A percentile compares a stretch with the other conserved stretches of the same genome.
Conservation (phyloP, 2,113 vertebrate species). For the Strix aluco region DNA sequence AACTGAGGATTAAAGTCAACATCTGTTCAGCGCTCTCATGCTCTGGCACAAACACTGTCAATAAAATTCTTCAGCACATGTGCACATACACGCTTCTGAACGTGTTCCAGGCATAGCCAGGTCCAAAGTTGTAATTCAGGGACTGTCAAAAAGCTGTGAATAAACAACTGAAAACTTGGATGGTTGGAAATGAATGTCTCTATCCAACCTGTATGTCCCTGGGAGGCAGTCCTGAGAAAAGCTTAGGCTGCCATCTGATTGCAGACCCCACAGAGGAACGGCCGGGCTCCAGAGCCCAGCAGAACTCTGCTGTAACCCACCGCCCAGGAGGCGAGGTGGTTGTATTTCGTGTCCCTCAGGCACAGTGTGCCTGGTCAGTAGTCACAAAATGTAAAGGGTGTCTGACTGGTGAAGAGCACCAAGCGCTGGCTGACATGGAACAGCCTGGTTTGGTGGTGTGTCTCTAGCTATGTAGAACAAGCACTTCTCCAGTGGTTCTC, state of each 20-base stretch:
- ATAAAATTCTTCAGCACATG: background rate
- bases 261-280: background rate
- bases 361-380: background rate
- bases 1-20: constrained; percentile 9
- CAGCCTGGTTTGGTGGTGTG: background rate
- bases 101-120: background rate
- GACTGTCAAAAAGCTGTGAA: background rate
- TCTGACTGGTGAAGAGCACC: background rate
- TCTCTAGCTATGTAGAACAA: background rate
- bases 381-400: background rate
- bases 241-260: background rate
- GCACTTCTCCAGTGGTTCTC: background rate
- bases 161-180: background rate
- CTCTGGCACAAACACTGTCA: background rate
- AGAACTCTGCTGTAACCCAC: background rate
- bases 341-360: background rate
- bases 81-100: background rate
- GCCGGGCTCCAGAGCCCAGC: background rate
- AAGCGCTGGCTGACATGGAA: background rate
- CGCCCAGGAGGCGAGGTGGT: background rate
- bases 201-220: background rate
- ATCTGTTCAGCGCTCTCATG: background rate
- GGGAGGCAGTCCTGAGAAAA: background rate
- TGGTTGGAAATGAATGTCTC: background rate
- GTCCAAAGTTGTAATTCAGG: background rate